Conservation (phyloP, 2,113 vertebrate species). For the Mormyrus lacerda region DNA sequence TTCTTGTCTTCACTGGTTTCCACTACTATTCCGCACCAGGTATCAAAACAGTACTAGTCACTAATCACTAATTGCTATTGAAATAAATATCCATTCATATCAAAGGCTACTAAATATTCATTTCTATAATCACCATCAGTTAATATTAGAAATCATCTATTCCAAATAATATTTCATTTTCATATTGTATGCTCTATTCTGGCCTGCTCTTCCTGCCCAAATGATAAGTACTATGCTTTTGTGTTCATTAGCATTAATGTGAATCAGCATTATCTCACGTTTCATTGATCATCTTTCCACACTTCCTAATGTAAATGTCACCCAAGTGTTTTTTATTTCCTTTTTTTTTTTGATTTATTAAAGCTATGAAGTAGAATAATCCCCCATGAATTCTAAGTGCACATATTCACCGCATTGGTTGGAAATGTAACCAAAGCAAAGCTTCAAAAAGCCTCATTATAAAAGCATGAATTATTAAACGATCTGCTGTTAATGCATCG, state of each 20-base stretch:
- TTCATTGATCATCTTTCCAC: neutral
- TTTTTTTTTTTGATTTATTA: neutral
- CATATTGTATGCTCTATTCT: neutral
- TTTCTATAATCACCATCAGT: neutral
- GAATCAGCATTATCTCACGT: neutral
- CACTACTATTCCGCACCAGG: neutral
- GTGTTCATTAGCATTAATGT: neutral
- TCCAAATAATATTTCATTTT: neutral
- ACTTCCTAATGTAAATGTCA: neutral
- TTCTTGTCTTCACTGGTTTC: neutral
- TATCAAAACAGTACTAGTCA: neutral
- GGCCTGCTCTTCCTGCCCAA: neutral
- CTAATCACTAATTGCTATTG: neutral
- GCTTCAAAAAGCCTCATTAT: neutral
- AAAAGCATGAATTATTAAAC: constrained; percentile 9
- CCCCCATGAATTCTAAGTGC: neutral
- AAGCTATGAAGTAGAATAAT: neutral
- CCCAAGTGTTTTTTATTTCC: neutral
- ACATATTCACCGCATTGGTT: neutral
- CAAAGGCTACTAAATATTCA: neutral
- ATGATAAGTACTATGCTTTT: neutral
- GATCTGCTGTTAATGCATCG: neutral
- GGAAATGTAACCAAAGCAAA: neutral
- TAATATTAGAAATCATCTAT: neutral
- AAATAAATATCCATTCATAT: neutral